phyloP scores from a whole-genome alignment of 2,113 vertebrate genomes.

The Bufo gargarizans region DNA sequence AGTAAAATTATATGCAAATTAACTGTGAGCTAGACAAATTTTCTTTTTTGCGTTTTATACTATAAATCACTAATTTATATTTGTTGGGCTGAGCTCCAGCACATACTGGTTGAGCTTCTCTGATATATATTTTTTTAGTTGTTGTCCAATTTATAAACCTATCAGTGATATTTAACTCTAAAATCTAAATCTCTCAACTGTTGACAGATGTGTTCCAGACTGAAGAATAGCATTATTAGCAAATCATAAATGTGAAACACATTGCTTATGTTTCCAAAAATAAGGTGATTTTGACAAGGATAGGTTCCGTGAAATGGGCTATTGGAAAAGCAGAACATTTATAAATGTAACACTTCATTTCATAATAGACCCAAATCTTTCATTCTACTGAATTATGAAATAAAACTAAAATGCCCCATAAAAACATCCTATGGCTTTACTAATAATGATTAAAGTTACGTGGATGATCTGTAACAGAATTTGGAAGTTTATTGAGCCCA shows the following conservation, averaged over 20 bases:
- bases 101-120: too few relatives aligned
- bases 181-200: conserved; percentile 4
- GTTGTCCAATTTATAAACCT: background rate
- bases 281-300: conserved; percentile 7
- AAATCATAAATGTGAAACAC: conserved; percentile 31
- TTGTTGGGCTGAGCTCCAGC: too few relatives aligned
- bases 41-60: too few relatives aligned
- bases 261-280: conserved; percentile 27
- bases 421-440: background rate
- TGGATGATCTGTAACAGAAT: conserved; percentile 47
- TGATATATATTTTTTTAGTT: background rate
- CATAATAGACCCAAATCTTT: conserved; percentile 17
- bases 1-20: too few relatives aligned
- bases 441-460: conserved; percentile 50
- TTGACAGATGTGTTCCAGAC: conserved; percentile 38
- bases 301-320: background rate
- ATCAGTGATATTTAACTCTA: background rate
- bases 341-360: conserved; percentile 48
- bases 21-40: too few relatives aligned
- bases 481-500: conserved; percentile 60
- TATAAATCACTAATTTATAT: too few relatives aligned
- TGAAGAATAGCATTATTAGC: background rate
- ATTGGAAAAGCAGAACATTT: conserved; percentile 13
- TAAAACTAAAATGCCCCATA: conserved; percentile 47
- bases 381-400: conserved; percentile 52